phyloP scores from a whole-genome alignment of 2,113 vertebrate genomes.

The Calidris pugnax region DNA sequence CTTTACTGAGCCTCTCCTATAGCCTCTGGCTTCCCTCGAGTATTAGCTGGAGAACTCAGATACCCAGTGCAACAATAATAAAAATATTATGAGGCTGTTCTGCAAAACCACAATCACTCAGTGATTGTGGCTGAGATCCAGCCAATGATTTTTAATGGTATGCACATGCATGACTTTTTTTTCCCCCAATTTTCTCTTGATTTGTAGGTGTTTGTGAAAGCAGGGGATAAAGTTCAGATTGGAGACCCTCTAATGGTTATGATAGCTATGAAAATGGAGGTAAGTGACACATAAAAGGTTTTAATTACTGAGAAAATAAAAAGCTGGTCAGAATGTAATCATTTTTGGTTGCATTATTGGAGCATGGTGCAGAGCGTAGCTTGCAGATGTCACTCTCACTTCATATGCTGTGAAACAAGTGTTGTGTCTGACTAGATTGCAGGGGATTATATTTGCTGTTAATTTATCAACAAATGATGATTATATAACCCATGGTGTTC shows the following conservation, averaged over 20 bases:
- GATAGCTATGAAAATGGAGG: slow-evolving; percentile 99
- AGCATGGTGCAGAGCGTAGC: not conserved
- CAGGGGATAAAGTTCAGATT: slow-evolving; percentile 84
- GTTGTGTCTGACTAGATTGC: no score
- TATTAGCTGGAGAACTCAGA: not conserved
- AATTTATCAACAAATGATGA: no score
- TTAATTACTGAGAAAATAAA: not conserved
- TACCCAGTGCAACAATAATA: not conserved
- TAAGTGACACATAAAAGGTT: slow-evolving; percentile 52
- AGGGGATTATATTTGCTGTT: no score
- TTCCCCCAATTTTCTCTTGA: not conserved
- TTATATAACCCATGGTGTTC: no score
- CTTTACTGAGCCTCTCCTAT: not conserved
- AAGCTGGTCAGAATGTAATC: not conserved
- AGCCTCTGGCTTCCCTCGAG: not conserved
- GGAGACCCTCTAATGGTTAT: slow-evolving; percentile 94
- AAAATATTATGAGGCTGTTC: not conserved
- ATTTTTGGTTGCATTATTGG: not conserved
- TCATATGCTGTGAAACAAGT: no score
- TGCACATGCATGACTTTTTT: not conserved
- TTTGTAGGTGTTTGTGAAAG: slow-evolving; percentile 90
- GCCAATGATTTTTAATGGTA: not conserved
- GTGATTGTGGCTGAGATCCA: not conserved
- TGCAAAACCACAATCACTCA: not conserved
- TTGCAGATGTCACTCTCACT: not conserved